Base-by-base conservation (phyloP, 1,140 invertebrate species). In the Drosophila parabipectinata region DNA sequence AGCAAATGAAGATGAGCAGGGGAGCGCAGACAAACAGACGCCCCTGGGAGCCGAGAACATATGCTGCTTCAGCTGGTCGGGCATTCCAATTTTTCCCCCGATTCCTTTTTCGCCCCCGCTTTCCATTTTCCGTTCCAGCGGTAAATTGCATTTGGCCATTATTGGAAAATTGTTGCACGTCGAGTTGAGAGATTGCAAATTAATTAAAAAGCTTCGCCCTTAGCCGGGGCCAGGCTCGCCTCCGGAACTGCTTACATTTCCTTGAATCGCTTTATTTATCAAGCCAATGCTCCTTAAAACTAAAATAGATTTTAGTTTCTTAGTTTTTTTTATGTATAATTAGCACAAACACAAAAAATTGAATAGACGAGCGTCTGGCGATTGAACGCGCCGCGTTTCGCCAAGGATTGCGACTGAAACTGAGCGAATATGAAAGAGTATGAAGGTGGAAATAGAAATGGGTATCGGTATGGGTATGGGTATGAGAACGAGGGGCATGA, bases 81-180 rank as follows among this genome's bases (percentile, higher is more conserved):
- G 14, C 24, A 14, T 28, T 60, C 34, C 44, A 21, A 21, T 24
- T 14, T 39, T n/a, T 26, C 18, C 21, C 34, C 32, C 10, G 54
- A 37, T 61, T 18, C 30, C 37, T 41, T 14, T 8, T 8, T 45
- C 14, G 14, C 18, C 51, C 52, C 47, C 52, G 26, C 24, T 26
- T 54, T 32, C 39, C 44, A 21, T 50, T 66, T 72, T 54, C 45
- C 52, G 73, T 74, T 81, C 66, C 66, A 61, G 47, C 47, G 60
- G 69, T 28, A 85, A 87, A 85, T 85, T 85, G 82, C 82, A 85
- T 82, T 85, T 82, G 64, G 66, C 74, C 64, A 61, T 82, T 87
- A 85, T 85, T 78, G 78, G 77, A 78, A 87, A 88, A 68, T 37
- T 56, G 61, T 54, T 57, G 67, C 73, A 81, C 73, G 73, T 84